Evolutionary conservation across 2,888 invertebrate species (phyloP), one percentile per base, ranked within the genome.

Genomic region (Himalopsyche japonica): DNA sequence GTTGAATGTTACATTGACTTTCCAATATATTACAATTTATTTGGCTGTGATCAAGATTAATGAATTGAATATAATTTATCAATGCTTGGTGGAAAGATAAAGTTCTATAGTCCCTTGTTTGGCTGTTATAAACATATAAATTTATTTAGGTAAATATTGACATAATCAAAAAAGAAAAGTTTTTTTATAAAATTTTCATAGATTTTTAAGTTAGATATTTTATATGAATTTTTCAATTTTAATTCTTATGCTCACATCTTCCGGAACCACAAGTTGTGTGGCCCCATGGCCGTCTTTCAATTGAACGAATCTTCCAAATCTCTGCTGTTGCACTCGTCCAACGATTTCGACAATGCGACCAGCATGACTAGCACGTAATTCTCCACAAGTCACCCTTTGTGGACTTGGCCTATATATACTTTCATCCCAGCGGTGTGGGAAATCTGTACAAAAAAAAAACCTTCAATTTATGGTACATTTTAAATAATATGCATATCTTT

Each of bases 271-370:
- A 76, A 94, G 89, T 89, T 95, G 95, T 15, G 93, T 93, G 3
- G 90, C 89, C 3, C 95, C 95, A 88, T 93, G 92, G 8, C 93
- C 90, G 90, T 95, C 95, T 81, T 94, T 90, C 0, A 96, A 88
- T 47, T 94, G 92, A 0, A 95, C 89, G 88, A 95, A 95, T 34
- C 92, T 91, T 3, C 92, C 91, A 57, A 93, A 89, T 8, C 95
- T 90, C 86, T 93, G 92, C 88, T 92, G 93, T 80, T 94, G 93
- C 76, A 95, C 88, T 91, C 95, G 94, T 0, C 95, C 95, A 87
- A 92, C 93, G 5, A 95, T 88, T 37, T 90, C 92, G 1, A 95
- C 95, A 70, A 89, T 84, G 87, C 92, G 88, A 0, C 94, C 94
- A 12, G 91, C 90, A 89, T 95, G 90, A 76, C 89, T 87, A 6